Percentiles rank a stretch among this genome's conserved stretches.
Evolutionary conservation across 1,140 invertebrate species (phyloP).

Genomic region (Drosophila lowei): DNA sequence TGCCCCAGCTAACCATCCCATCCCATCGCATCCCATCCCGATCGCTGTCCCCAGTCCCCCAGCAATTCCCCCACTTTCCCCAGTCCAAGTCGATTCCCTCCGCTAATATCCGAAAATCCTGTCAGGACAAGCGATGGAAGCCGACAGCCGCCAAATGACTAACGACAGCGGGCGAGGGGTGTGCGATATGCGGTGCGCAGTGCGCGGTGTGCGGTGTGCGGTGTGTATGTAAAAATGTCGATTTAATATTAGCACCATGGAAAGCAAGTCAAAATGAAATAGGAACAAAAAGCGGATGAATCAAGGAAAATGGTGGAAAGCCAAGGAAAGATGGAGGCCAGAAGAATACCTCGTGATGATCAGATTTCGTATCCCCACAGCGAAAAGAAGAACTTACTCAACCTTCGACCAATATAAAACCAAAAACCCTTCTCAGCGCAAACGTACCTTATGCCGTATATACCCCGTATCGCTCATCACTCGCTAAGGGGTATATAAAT

Average conservation of each 20-base stretch:
- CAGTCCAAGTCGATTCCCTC: neutral
- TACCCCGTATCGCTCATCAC: constrained; percentile 1
- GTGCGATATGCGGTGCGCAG: neutral
- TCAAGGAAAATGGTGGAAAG: neutral
- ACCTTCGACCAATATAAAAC: neutral
- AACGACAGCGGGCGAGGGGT: constrained; percentile 23
- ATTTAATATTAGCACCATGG: constrained; percentile 76
- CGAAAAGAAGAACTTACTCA: no score
- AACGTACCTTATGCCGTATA: neutral
- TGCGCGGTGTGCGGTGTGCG: neutral
- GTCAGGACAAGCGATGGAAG: constrained; percentile 43
- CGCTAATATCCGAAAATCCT: constrained; percentile 65
- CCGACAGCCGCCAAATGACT: constrained; percentile 49
- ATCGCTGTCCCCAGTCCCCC: neutral
- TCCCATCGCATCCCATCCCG: neutral
- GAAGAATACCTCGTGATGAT: neutral
- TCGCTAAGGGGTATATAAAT: constrained; percentile 24
- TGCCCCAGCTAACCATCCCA: constrained; percentile 30
- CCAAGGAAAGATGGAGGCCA: neutral
- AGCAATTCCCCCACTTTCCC: no score
- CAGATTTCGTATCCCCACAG: no score
- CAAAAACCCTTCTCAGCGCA: neutral
- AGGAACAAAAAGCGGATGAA: constrained; percentile 36
- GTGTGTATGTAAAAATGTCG: constrained; percentile 61
- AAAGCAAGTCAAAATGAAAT: constrained; percentile 67